Evolutionary conservation across 2,113 vertebrate species (phyloP), one percentile per base, ranked within the genome.

Genomic region (Prietella phreatophila): DNA sequence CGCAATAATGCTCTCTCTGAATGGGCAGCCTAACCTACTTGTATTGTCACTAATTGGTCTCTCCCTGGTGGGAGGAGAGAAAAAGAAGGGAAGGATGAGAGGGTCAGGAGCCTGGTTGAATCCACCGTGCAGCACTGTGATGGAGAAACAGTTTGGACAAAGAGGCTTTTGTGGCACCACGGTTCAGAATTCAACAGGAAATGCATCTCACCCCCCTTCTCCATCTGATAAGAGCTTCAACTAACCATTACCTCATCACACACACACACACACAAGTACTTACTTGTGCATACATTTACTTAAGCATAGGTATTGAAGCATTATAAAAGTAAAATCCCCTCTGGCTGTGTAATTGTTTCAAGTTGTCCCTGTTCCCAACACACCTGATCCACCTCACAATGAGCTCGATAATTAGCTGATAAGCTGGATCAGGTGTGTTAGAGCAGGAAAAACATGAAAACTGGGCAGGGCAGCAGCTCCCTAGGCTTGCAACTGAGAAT

Each of bases 21-120:
- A 95, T 95, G 92, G 94, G 93, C 93, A 94, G 93, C 94, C 94
- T 95, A 96, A 96, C 94, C 95, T 95, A 96, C 95, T 96, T 96
- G 94, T 94, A 95, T 95, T 95, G 94, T 96, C 92, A 90, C 94
- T 96, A 96, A 96, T 96, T 95, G 95, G 94, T 95, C 95, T 95
- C 95, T 95, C 94, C 93, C 94, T 93, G 94, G 93, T 91, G 94
- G 91, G 87, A 93, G 85, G 91, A 94, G 91, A 94, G 94, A 93
- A 90, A 93, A 88, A 93, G 92, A 89, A 65, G 73, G 50, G 67
- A 84, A 71, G 85, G 85, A 88, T 81, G 82, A 82, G 88, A 91
- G 86, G 83, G 61, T 86, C 88, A 75, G 88, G 81, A 88, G 63
- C 39, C 36, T 42, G 78, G 83, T 78, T 83, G 78, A 87, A 87